A percentile compares a stretch with the other conserved stretches of the same genome.
Evolutionary conservation across 2,113 vertebrate species (phyloP).

Genomic region (Centropus bengalensis): DNA sequence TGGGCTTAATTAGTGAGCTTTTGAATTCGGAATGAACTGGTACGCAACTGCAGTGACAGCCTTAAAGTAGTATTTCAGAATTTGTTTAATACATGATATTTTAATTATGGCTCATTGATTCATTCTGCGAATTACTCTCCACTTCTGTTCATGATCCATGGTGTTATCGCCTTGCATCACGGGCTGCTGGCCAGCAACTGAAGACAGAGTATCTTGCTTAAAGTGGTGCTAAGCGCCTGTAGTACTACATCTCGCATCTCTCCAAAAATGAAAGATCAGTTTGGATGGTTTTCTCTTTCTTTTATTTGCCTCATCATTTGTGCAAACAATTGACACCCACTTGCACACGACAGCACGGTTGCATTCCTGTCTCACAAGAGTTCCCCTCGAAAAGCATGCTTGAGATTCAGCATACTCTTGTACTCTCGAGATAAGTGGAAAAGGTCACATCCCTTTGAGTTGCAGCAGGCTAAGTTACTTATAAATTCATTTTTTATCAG

Average conservation of each 20-base stretch:
- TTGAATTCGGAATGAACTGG: background rate
- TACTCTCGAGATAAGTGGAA: background rate
- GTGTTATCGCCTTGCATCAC: background rate
- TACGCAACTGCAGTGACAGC: background rate
- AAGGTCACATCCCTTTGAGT: slow-evolving; percentile 3
- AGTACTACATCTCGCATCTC: background rate
- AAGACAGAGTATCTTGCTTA: background rate
- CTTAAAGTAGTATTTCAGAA: background rate
- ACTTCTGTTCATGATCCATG: background rate
- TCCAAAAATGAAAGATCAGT: background rate
- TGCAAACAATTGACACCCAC: background rate
- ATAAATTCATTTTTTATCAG: slow-evolving; percentile 13
- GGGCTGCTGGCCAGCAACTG: background rate
- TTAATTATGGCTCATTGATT: background rate
- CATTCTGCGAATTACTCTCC: background rate
- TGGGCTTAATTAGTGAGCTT: background rate
- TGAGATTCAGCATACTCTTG: background rate
- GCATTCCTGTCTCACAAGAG: background rate
- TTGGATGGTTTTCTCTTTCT: background rate
- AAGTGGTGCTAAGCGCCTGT: background rate
- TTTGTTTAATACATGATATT: background rate
- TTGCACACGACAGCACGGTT: background rate
- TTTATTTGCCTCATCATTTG: background rate
- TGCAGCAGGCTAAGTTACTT: background rate
- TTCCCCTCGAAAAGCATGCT: background rate